These are phyloP conservation scores for Podarcis cretensis DNA, from an alignment of 2,113 vertebrate genomes.

Conservation along the genomic window DNA sequence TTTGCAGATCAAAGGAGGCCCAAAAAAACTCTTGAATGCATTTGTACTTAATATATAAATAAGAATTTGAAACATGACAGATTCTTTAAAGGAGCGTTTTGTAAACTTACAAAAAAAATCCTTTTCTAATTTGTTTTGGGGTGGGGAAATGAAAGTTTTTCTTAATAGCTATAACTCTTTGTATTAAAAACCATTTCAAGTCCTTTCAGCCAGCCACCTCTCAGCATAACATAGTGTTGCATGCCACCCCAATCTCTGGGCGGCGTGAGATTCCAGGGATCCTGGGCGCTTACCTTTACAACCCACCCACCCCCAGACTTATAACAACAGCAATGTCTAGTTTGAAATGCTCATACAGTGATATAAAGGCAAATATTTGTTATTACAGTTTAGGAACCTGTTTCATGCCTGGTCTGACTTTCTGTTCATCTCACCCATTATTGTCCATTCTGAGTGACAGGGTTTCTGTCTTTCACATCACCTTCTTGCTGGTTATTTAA, in stretches of 20 bases:
- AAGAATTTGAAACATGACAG: conserved; percentile 34
- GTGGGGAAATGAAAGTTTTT: no score
- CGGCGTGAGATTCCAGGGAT: no score
- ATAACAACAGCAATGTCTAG: background rate
- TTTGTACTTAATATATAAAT: conserved; percentile 44
- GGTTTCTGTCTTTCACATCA: no score
- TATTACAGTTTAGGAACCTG: background rate
- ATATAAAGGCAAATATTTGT: conserved; percentile 1
- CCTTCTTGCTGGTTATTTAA: no score
- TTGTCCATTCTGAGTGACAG: background rate
- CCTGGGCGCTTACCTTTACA: no score
- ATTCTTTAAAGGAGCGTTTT: conserved; percentile 49
- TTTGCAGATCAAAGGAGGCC: conserved; percentile 52
- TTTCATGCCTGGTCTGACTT: background rate
- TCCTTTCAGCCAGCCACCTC: background rate
- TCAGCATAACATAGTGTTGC: background rate
- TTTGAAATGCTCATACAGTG: background rate
- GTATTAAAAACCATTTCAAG: background rate
- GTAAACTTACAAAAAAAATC: conserved; percentile 38
- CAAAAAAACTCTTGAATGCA: conserved; percentile 45
- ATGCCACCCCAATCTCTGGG: no score
- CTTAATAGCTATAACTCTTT: background rate
- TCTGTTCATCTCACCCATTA: background rate
- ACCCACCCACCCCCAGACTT: no score
- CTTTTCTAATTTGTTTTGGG: background rate